These are phyloP conservation scores for Oligia strigilis DNA, from an alignment of 2,888 invertebrate species.

Conservation along the genomic window DNA sequence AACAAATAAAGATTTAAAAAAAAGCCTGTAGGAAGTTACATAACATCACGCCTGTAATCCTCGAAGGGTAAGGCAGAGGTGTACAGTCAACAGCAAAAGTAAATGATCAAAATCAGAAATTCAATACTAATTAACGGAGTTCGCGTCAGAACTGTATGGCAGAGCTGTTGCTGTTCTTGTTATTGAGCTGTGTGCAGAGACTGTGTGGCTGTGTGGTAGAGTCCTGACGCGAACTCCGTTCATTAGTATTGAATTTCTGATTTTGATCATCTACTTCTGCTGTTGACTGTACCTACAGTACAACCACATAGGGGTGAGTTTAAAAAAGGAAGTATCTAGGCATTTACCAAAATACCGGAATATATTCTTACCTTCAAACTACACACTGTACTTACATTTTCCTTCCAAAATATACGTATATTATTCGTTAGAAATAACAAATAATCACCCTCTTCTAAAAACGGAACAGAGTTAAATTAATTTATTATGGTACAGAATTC, in stretches of 20 bases:
- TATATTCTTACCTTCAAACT: neutral
- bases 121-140: too few relatives aligned
- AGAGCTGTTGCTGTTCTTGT: too few relatives aligned
- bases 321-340: neutral
- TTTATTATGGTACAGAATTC: neutral
- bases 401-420: neutral
- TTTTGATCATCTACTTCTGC: too few relatives aligned
- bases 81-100: neutral
- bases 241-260: too few relatives aligned
- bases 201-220: too few relatives aligned
- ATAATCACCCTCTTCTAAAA: neutral
- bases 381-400: neutral
- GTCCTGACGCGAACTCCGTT: too few relatives aligned
- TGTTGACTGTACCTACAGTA: too few relatives aligned
- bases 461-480: constrained; percentile 9
- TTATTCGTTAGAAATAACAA: neutral
- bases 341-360: neutral
- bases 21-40: neutral
- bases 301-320: too few relatives aligned
- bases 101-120: too few relatives aligned
- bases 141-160: too few relatives aligned
- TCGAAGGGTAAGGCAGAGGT: neutral
- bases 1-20: too few relatives aligned
- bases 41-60: neutral
- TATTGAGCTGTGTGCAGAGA: too few relatives aligned